Conservation (phyloP, 2,888 invertebrate genomes). For the Catocala nupta region DNA sequence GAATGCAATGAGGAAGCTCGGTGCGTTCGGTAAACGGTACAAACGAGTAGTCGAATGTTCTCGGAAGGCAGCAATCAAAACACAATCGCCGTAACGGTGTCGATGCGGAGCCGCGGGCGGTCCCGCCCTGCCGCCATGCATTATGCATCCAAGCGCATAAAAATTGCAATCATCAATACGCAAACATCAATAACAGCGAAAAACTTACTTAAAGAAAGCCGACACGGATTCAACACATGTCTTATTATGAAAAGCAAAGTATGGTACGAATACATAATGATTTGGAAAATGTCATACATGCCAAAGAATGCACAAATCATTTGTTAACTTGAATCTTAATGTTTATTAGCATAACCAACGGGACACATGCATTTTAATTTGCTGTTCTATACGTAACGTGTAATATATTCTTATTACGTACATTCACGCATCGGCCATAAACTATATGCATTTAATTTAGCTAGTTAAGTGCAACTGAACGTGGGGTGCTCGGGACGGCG, state of each 20-base stretch:
- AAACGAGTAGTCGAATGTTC: slow-evolving; percentile 81
- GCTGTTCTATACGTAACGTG: slow-evolving; percentile 9
- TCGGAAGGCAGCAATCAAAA: slow-evolving; percentile 80
- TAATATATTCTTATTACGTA: slow-evolving; percentile 20
- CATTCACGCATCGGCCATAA: slow-evolving; percentile 27
- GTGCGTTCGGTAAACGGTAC: slow-evolving; percentile 78
- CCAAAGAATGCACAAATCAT: slow-evolving; percentile 2
- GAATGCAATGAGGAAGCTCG: slow-evolving; percentile 78
- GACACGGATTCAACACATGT: slow-evolving; percentile 23
- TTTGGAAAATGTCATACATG: slow-evolving; percentile 1
- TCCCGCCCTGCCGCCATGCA: slow-evolving; percentile 59
- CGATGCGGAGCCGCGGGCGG: slow-evolving; percentile 61
- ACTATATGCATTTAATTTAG: slow-evolving; percentile 16
- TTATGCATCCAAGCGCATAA: slow-evolving; percentile 72
- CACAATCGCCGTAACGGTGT: slow-evolving; percentile 82
- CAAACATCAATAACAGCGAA: slow-evolving; percentile 56
- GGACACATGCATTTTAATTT: slow-evolving; percentile 6
- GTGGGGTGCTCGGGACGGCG: not conserved
- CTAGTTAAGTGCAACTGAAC: slow-evolving; percentile 1
- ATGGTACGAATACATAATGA: not conserved
- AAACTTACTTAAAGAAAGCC: slow-evolving; percentile 33
- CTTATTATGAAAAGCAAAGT: slow-evolving; percentile 13
- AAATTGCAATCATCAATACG: slow-evolving; percentile 69
- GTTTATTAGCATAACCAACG: slow-evolving; percentile 12
- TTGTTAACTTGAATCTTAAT: slow-evolving; percentile 8